Conservation (phyloP, 2,888 invertebrate genomes). For the Belgica antarctica region DNA sequence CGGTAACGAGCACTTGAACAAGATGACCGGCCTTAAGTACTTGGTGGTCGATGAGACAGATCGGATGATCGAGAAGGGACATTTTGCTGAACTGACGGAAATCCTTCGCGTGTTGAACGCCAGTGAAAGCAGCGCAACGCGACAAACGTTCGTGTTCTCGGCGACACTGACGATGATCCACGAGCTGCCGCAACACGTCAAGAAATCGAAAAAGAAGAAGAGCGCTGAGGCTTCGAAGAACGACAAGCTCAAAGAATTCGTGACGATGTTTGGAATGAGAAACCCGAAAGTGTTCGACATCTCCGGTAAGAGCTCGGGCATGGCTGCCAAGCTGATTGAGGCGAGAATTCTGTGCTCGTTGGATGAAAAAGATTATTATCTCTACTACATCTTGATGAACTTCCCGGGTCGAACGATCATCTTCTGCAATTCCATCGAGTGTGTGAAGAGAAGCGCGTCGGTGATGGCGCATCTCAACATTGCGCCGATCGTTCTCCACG, state of each 20-base stretch:
- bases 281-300: constrained; percentile 93
- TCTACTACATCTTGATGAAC: constrained; percentile 83
- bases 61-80: constrained; percentile 94
- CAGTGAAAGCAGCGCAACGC: constrained; percentile 58
- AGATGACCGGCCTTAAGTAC: constrained; percentile 73
- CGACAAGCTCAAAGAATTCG: constrained; percentile 73
- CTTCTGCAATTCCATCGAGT: constrained; percentile 92
- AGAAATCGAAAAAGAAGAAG: constrained; percentile 56
- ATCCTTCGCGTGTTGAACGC: constrained; percentile 77
- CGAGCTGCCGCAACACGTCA: constrained; percentile 72
- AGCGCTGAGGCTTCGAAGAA: constrained; percentile 66
- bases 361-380: constrained; percentile 84
- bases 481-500: constrained; percentile 75
- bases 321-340: constrained; percentile 80
- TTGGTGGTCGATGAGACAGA: constrained; percentile 98
- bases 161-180: constrained; percentile 93
- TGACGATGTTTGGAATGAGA: constrained; percentile 78
- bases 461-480: constrained; percentile 69
- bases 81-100: constrained; percentile 86
- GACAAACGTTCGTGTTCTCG: constrained; percentile 96
- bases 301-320: constrained; percentile 65
- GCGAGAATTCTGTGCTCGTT: constrained; percentile 74
- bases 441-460: constrained; percentile 76
- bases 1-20: constrained; percentile 73
- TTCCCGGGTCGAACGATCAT: constrained; percentile 90